A percentile compares a stretch with the other conserved stretches of the same genome.
Conservation (phyloP, 35 echinoderm and acorn worm species). For the Ophiothrix spiculata region DNA sequence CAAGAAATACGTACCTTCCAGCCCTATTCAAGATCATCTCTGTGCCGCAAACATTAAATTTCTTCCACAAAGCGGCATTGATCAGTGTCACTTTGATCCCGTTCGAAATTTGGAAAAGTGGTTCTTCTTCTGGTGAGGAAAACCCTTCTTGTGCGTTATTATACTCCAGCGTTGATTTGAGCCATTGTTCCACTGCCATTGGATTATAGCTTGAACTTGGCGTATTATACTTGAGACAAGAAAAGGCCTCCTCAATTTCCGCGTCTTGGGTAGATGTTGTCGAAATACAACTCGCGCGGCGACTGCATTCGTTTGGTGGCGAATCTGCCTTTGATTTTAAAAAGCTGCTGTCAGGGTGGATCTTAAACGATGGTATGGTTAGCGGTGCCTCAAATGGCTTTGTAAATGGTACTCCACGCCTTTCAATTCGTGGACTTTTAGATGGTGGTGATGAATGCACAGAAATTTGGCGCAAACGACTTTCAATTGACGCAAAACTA, state of each 20-base stretch:
- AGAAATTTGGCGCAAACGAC: background rate
- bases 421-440: too few relatives aligned
- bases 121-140: too few relatives aligned
- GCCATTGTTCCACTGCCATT: background rate
- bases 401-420: too few relatives aligned
- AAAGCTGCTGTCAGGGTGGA: background rate
- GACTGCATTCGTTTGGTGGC: too few relatives aligned
- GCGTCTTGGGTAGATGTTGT: background rate
- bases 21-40: slow-evolving; percentile 78
- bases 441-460: background rate
- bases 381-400: too few relatives aligned
- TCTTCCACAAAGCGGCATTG: slow-evolving; percentile 46
- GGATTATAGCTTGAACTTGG: background rate
- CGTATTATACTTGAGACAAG: background rate
- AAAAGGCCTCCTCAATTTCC: background rate
- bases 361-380: background rate
- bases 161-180: background rate
- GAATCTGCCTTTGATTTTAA: too few relatives aligned
- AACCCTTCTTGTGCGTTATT: background rate
- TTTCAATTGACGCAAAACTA: background rate
- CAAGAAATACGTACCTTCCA: too few relatives aligned
- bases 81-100: slow-evolving; percentile 39
- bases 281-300: background rate
- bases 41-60: slow-evolving; percentile 58
- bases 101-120: background rate